phyloP scores from a whole-genome alignment of 2,888 invertebrate genomes.

The Caprella mutica region DNA sequence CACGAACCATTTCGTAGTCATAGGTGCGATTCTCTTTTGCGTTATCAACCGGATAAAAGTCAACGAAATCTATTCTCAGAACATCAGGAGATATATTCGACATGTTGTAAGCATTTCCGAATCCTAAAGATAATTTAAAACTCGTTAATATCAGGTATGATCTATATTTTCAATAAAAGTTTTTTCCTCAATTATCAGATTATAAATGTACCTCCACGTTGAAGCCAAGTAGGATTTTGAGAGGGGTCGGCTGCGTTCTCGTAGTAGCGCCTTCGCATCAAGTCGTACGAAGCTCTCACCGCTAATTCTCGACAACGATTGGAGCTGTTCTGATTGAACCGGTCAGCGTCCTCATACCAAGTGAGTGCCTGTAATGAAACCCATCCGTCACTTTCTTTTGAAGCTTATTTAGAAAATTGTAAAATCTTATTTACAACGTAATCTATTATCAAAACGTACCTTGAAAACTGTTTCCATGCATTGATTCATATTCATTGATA shows the following conservation, averaged over 20 bases:
- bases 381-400: too few relatives aligned
- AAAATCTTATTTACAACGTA: too few relatives aligned
- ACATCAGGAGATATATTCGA: slow-evolving; percentile 39
- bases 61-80: slow-evolving; percentile 50
- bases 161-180: neutral
- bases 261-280: slow-evolving; percentile 14
- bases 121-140: too few relatives aligned
- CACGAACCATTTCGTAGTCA: slow-evolving; percentile 47
- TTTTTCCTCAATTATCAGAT: neutral
- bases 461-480: too few relatives aligned
- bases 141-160: too few relatives aligned
- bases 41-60: slow-evolving; percentile 58
- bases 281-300: slow-evolving; percentile 16
- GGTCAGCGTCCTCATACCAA: slow-evolving; percentile 15
- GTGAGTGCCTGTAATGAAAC: slow-evolving; percentile 7
- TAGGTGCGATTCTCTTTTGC: slow-evolving; percentile 57
- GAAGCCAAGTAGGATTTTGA: slow-evolving; percentile 15
- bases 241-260: slow-evolving; percentile 23
- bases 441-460: too few relatives aligned
- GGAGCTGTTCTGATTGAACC: slow-evolving; percentile 3
- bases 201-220: slow-evolving; percentile 8
- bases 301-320: slow-evolving; percentile 16
- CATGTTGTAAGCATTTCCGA: slow-evolving; percentile 2
- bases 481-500: too few relatives aligned
- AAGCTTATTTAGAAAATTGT: too few relatives aligned